Percentiles rank a stretch among this genome's conserved stretches.
These are phyloP conservation scores for Triplophysa siluroides DNA, from an alignment of 2,113 vertebrate species.

Conservation along the genomic window DNA sequence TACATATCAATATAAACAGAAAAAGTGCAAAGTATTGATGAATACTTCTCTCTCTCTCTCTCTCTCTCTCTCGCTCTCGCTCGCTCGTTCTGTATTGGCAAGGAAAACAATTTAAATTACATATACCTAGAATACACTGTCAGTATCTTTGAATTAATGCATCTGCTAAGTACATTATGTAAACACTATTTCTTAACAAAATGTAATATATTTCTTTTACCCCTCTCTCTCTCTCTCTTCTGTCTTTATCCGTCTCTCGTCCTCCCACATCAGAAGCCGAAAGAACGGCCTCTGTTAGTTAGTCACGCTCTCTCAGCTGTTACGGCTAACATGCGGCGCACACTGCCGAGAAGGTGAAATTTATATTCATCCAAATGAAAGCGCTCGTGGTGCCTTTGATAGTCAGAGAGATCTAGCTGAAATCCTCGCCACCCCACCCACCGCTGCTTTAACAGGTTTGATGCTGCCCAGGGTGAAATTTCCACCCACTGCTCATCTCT, in stretches of 20 bases:
- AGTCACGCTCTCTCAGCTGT: slow-evolving; percentile 22
- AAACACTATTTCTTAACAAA: neutral
- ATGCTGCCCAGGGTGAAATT: slow-evolving; percentile 42
- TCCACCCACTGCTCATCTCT: slow-evolving; percentile 24
- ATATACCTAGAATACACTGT: too few relatives aligned
- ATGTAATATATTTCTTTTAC: neutral
- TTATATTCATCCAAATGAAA: slow-evolving; percentile 36
- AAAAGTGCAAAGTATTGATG: too few relatives aligned
- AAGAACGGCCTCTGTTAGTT: slow-evolving; percentile 5
- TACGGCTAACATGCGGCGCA: neutral
- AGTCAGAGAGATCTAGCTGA: slow-evolving; percentile 43
- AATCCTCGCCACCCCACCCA: neutral
- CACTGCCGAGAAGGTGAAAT: slow-evolving; percentile 9
- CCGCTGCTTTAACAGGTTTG: slow-evolving; percentile 23
- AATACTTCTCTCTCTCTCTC: too few relatives aligned
- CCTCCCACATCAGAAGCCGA: slow-evolving; percentile 20
- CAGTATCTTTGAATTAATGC: too few relatives aligned
- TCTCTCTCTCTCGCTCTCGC: too few relatives aligned
- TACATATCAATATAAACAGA: too few relatives aligned
- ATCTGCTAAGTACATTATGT: too few relatives aligned
- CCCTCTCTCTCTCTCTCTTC: slow-evolving; percentile 11
- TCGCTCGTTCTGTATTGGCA: too few relatives aligned
- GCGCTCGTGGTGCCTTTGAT: slow-evolving; percentile 28
- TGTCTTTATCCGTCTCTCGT: slow-evolving; percentile 24
- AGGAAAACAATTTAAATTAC: too few relatives aligned